phyloP scores from a whole-genome alignment of 2,797 vertebrate genomes.

The Sebastes diploproa region DNA sequence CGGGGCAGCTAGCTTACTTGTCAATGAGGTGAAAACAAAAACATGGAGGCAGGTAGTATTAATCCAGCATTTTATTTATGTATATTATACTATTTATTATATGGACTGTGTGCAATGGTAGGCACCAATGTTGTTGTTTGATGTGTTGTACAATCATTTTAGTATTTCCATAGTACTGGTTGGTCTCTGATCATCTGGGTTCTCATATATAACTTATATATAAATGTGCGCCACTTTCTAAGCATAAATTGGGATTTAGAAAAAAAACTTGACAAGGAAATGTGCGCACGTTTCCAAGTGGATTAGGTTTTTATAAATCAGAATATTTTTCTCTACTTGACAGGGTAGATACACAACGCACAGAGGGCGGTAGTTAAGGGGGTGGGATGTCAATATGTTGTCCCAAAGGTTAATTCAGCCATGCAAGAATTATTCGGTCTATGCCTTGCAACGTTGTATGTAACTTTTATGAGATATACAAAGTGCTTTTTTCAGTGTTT shows the following conservation, averaged over 20 bases:
- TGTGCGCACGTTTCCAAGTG: too few relatives aligned
- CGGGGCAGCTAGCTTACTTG: too few relatives aligned
- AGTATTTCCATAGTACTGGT: not conserved
- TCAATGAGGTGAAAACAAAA: too few relatives aligned
- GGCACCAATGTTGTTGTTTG: not conserved
- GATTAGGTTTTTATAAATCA: too few relatives aligned
- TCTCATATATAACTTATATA: too few relatives aligned
- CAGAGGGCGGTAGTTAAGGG: not conserved
- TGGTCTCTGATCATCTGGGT: not conserved
- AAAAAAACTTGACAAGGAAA: too few relatives aligned
- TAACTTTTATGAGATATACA: not conserved
- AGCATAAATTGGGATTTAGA: too few relatives aligned
- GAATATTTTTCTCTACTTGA: not conserved
- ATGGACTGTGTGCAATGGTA: not conserved
- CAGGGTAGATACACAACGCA: not conserved
- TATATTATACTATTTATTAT: not conserved
- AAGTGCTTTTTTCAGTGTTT: not conserved
- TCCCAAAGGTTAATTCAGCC: not conserved
- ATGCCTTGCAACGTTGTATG: not conserved
- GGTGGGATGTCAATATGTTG: not conserved
- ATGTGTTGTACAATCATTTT: not conserved
- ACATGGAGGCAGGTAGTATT: not conserved
- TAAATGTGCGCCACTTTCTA: too few relatives aligned
- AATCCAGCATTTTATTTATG: not conserved
- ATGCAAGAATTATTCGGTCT: not conserved